These are phyloP conservation scores for Agelaius tricolor DNA, from an alignment of 2,113 vertebrate species.

Conservation along the genomic window DNA sequence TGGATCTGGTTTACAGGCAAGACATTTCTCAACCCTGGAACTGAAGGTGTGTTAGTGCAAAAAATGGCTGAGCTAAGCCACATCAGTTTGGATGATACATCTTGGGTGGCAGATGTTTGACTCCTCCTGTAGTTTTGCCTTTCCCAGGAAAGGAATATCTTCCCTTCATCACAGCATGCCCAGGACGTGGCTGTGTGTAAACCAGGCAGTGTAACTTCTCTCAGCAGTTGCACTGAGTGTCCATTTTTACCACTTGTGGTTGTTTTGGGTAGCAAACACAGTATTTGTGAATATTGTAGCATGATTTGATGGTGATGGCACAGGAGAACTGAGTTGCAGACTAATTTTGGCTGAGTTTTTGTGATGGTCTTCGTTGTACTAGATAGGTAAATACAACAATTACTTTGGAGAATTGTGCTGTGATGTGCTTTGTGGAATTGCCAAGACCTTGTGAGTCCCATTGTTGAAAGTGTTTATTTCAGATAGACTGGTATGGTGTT, in stretches of 20 bases:
- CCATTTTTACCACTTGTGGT: neutral
- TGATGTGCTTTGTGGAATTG: neutral
- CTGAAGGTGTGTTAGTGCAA: neutral
- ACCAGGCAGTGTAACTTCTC: neutral
- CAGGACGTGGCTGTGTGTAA: neutral
- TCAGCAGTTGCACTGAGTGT: neutral
- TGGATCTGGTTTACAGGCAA: neutral
- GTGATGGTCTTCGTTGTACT: neutral
- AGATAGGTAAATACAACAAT: fast-evolving
- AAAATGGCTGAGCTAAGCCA: neutral
- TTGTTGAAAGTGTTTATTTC: neutral
- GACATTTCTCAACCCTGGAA: neutral
- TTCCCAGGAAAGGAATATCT: neutral
- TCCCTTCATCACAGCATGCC: neutral
- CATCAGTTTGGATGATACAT: neutral
- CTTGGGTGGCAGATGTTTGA: neutral
- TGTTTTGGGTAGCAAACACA: neutral
- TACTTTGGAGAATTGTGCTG: neutral
- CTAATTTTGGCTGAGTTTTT: neutral
- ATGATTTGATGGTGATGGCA: neutral
- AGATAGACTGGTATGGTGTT: neutral
- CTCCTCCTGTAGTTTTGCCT: neutral
- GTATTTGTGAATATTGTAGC: neutral
- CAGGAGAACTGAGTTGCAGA: neutral
- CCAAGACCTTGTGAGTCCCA: neutral